These are phyloP conservation scores for Oegoconia quadripuncta DNA, from an alignment of 2,888 invertebrate genomes.

Conservation along the genomic window DNA sequence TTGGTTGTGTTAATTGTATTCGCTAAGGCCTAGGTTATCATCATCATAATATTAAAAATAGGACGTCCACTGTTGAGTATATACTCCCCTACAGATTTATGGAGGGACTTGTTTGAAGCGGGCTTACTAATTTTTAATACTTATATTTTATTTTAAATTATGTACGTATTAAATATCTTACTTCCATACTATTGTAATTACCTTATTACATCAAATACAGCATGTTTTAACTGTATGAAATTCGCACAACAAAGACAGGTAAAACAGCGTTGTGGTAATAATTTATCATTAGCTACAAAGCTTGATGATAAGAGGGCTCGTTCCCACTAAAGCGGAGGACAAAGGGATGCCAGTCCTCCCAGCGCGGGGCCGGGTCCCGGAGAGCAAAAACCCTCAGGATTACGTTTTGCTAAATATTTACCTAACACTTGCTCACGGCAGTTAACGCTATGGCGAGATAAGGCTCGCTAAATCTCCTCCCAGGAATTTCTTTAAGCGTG, in stretches of 20 bases:
- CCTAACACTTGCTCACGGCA: slow-evolving; percentile 46
- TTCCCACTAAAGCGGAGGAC: slow-evolving; percentile 43
- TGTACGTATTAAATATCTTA: no score
- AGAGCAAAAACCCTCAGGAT: slow-evolving; percentile 58
- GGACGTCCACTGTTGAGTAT: background rate
- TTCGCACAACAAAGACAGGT: slow-evolving; percentile 18
- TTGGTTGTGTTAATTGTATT: no score
- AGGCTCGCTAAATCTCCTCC: slow-evolving; percentile 24
- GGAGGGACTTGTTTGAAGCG: no score
- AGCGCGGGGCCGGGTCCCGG: slow-evolving; percentile 17
- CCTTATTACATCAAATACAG: no score
- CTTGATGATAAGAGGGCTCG: slow-evolving; percentile 52
- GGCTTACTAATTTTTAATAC: no score
- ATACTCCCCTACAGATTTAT: no score
- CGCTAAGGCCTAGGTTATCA: no score
- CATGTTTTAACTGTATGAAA: no score
- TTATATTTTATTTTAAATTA: no score
- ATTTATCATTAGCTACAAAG: slow-evolving; percentile 60
- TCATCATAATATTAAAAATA: no score
- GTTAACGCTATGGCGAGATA: slow-evolving; percentile 30
- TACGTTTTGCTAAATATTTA: slow-evolving; percentile 66
- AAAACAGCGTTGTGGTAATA: slow-evolving; percentile 33
- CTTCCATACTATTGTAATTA: no score
- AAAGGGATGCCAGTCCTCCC: slow-evolving; percentile 41
- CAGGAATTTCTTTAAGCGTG: slow-evolving; percentile 32